A percentile compares a stretch with the other conserved stretches of the same genome.
These are phyloP conservation scores for Onthophagus sagittarius DNA, from an alignment of 2,888 invertebrate species.

Conservation along the genomic window DNA sequence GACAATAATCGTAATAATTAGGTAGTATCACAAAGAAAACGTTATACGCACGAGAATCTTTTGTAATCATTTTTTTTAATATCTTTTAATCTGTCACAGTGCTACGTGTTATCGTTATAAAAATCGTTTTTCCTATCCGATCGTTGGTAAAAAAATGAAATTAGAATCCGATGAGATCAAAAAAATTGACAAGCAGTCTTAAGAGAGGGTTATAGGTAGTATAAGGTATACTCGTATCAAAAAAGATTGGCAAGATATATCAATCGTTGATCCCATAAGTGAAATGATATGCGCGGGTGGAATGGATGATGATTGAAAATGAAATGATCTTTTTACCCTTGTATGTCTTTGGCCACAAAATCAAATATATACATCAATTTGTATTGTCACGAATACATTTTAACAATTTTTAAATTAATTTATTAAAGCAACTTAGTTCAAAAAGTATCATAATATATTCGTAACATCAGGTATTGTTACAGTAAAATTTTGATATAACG, in stretches of 20 bases:
- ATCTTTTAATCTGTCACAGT: not conserved
- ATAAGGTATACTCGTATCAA: constrained; percentile 32
- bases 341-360: constrained; percentile 21
- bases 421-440: not conserved
- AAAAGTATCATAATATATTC: not conserved
- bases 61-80: not conserved
- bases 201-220: constrained; percentile 27
- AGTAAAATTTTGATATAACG: too few relatives aligned
- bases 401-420: too few relatives aligned
- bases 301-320: constrained; percentile 17
- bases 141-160: constrained; percentile 22
- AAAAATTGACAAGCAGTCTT: constrained; percentile 45
- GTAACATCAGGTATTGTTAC: not conserved
- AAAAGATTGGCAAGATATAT: constrained; percentile 42
- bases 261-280: constrained; percentile 42
- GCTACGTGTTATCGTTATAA: not conserved
- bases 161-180: constrained; percentile 37
- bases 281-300: constrained; percentile 34
- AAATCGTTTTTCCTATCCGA: not conserved
- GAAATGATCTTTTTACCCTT: constrained; percentile 17
- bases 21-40: constrained; percentile 31
- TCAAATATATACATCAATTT: constrained; percentile 9
- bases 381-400: not conserved
- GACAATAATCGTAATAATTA: constrained; percentile 27
- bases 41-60: constrained; percentile 17